Evolutionary conservation across 2,797 vertebrate genomes (phyloP).

Genomic region (Neomorphus geoffroyi): DNA sequence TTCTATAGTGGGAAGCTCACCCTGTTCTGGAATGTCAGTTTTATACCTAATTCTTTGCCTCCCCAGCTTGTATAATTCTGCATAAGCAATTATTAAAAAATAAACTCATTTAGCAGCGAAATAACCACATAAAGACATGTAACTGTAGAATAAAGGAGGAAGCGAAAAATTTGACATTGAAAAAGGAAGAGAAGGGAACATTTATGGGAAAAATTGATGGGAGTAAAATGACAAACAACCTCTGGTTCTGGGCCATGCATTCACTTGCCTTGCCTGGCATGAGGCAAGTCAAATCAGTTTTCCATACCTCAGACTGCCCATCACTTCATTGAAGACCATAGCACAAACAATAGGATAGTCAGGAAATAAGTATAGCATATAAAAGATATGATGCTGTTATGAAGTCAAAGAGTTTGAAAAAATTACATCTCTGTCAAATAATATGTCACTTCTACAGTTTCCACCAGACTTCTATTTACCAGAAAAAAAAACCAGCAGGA

Average conservation of each 20-base stretch:
- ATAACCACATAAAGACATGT: background rate
- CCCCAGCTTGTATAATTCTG: background rate
- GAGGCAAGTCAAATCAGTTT: background rate
- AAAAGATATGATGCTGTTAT: background rate
- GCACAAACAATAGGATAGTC: background rate
- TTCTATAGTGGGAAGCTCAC: constrained; percentile 11
- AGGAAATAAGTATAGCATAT: background rate
- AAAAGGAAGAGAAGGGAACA: background rate
- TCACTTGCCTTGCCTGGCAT: background rate
- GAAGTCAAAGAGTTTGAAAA: background rate
- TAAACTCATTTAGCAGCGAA: background rate
- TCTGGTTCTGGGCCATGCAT: background rate
- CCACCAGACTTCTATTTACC: background rate
- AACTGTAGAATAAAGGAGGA: background rate
- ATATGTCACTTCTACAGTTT: background rate
- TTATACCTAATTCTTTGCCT: constrained; percentile 20
- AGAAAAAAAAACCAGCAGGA: background rate
- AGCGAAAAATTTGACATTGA: background rate
- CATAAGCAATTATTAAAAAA: background rate
- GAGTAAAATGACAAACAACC: background rate
- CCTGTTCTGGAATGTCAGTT: constrained; percentile 10
- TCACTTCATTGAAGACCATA: background rate
- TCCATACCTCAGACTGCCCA: background rate
- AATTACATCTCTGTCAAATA: background rate
- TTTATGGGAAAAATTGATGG: background rate